These are phyloP conservation scores for Ischnura elegans DNA, from an alignment of 2,888 invertebrate species.

Conservation along the genomic window DNA sequence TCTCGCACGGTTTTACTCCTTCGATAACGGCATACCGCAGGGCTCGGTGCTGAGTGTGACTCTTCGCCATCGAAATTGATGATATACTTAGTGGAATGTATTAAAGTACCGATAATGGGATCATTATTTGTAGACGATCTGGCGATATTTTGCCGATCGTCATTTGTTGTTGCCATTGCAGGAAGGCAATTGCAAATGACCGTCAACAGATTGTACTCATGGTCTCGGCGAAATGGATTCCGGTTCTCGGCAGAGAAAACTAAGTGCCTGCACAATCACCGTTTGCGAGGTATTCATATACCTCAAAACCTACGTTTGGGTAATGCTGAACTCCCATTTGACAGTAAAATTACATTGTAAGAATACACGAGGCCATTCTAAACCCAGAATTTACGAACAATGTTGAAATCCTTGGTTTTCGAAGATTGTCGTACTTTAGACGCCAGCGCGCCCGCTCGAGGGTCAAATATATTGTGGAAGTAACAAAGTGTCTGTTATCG, in stretches of 20 bases:
- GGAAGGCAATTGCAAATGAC: not conserved
- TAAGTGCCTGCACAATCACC: not conserved
- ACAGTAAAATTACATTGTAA: no score
- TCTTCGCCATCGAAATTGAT: conserved; percentile 68
- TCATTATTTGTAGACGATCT: conserved; percentile 68
- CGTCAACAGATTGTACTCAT: not conserved
- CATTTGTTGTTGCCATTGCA: not conserved
- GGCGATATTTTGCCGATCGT: conserved; percentile 54
- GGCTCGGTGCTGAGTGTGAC: conserved; percentile 68
- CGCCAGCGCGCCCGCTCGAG: no score
- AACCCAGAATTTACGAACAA: no score
- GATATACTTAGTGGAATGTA: conserved; percentile 44
- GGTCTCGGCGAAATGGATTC: not conserved
- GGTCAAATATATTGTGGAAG: no score
- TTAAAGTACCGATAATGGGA: conserved; percentile 4
- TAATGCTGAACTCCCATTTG: no score
- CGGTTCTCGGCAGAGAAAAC: not conserved
- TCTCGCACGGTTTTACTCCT: not conserved
- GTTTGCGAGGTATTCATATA: not conserved
- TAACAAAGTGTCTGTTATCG: no score
- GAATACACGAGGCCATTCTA: no score
- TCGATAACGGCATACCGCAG: conserved; percentile 68
- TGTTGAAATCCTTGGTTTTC: no score
- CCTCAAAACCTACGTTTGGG: not conserved
- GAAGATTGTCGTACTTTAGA: no score